phyloP scores from a whole-genome alignment of 1,140 invertebrate genomes.

The Diploscapter pachys region DNA sequence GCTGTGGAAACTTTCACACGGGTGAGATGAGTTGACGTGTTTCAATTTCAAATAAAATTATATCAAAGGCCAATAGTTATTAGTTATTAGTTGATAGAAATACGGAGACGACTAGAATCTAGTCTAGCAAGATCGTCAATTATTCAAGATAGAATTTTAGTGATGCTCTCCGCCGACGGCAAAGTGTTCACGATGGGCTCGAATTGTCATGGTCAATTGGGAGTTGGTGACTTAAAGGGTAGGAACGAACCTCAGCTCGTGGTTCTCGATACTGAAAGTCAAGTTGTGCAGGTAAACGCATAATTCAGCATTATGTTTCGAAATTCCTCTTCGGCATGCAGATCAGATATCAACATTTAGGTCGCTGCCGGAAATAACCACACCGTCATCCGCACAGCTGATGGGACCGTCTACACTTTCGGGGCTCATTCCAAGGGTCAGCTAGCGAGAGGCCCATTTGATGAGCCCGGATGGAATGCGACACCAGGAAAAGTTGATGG shows the following conservation, averaged over 20 bases:
- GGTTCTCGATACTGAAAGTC: constrained; percentile 67
- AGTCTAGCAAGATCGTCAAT: too few relatives aligned
- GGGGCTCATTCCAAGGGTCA: constrained; percentile 87
- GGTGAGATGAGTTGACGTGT: too few relatives aligned
- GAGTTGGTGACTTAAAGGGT: constrained; percentile 73
- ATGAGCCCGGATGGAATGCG: constrained; percentile 70
- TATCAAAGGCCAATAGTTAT: too few relatives aligned
- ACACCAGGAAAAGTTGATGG: constrained; percentile 76
- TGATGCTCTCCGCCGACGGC: constrained; percentile 63
- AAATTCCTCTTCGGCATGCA: too few relatives aligned
- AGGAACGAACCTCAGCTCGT: constrained; percentile 60
- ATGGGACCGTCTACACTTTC: constrained; percentile 88
- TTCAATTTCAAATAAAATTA: too few relatives aligned
- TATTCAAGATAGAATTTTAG: neutral
- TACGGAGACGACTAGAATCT: too few relatives aligned
- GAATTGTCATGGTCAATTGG: constrained; percentile 89
- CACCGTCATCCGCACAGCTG: constrained; percentile 79
- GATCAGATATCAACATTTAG: too few relatives aligned
- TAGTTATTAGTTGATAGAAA: too few relatives aligned
- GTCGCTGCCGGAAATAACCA: constrained; percentile 91
- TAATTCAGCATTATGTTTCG: too few relatives aligned
- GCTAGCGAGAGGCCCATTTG: constrained; percentile 68
- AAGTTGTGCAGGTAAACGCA: constrained; percentile 63
- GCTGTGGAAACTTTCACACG: constrained; percentile 55
- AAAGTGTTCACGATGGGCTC: constrained; percentile 76